Evolutionary conservation across 2,888 invertebrate genomes (phyloP).

Genomic region (Zygogramma bicolorata): DNA sequence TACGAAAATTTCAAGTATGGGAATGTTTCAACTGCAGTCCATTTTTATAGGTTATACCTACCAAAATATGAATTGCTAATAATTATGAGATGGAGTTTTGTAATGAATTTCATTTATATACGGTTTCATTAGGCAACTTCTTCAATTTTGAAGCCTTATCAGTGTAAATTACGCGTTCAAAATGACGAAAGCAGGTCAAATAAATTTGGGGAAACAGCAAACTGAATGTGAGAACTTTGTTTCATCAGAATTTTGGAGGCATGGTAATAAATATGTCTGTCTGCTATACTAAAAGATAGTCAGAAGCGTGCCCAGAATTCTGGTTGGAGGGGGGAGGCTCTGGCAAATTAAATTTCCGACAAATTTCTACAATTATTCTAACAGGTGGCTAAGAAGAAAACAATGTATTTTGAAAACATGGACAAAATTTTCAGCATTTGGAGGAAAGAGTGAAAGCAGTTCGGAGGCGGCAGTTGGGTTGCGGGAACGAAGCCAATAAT

Average conservation of each 20-base stretch:
- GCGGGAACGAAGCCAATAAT: too few relatives aligned
- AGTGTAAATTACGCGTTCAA: background rate
- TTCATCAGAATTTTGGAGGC: background rate
- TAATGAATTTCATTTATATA: background rate
- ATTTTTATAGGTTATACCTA: background rate
- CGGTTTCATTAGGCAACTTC: background rate
- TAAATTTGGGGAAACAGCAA: background rate
- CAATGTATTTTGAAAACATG: too few relatives aligned
- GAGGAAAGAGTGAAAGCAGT: too few relatives aligned
- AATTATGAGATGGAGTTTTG: background rate
- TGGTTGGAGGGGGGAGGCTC: too few relatives aligned
- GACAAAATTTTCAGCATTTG: too few relatives aligned
- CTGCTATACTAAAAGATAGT: background rate
- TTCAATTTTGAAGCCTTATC: background rate
- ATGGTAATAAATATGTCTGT: background rate
- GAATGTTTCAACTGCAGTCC: background rate
- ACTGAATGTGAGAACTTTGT: background rate
- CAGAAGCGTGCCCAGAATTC: too few relatives aligned
- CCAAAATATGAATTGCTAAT: background rate
- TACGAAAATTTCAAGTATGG: background rate
- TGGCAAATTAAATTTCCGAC: too few relatives aligned
- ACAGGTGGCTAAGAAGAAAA: too few relatives aligned
- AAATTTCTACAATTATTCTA: too few relatives aligned
- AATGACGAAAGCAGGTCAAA: background rate
- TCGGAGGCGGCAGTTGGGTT: too few relatives aligned